Evolutionary conservation across 2,888 invertebrate genomes (phyloP), one percentile per base, ranked within the genome.

Genomic region (Eutolmus rufibarbis): DNA sequence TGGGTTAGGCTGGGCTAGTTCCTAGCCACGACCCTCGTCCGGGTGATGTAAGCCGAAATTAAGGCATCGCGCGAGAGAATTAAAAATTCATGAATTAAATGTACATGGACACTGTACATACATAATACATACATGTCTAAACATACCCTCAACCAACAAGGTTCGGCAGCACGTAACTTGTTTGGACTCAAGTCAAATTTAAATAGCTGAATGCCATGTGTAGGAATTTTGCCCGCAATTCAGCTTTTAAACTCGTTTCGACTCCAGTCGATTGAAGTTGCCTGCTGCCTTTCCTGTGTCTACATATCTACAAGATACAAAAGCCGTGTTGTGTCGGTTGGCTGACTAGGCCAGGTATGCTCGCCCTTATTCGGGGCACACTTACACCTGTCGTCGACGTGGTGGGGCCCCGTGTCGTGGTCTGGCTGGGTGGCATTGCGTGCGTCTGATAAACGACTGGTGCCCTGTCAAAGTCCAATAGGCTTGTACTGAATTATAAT

Each of bases 401-500:
- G 23, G 43, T 37, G 43, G 46, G 46, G 78, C 23, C 66, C 16
- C 14, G 12, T 46, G 43, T 23, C 23, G 19, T 8, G 78, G 14
- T n/a, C 66, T 66, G 23, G 23, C 23, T 56, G 81, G 51, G 56
- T 81, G 81, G 56, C 56, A 51, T 81, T 81, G 81, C 81, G 81
- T 81, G 81, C 31, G 56, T 56, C 56, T 56, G 56, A 31, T 81
- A 56, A 81, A 81, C 56, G 56, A 81, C 81, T 34, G 5, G 19
- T 19, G 56, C 37, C 81, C 81, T 40, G 81, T 81, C 81, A 81
- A 81, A 81, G 31, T 81, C 51, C 81, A 81, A 81, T 81, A 56
- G 81, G 81, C 81, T 81, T 81, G 81, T 81, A 34, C 81, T 81
- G 81, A 57, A 81, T 81, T 81, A 81, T 81, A 81, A 81, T 56